Base-by-base conservation (phyloP, 1,140 invertebrate species). In the Anastrepha ludens region DNA sequence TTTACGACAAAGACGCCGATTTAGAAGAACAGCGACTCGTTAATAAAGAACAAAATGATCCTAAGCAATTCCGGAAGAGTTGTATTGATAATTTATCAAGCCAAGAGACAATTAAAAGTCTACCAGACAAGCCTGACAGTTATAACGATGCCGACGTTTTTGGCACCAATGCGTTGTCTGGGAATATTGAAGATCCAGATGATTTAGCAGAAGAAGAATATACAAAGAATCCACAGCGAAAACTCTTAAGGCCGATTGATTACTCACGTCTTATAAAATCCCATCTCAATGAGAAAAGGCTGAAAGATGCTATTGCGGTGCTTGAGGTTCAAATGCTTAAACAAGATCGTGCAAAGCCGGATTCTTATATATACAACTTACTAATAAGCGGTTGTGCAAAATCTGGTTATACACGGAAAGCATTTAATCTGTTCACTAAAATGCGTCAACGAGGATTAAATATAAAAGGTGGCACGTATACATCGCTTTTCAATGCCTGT, bases 401-500 rank as follows among this genome's bases (percentile, higher is more conserved):
- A 88, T 95, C 96, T 6, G 98, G 98, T 2, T 97, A 97, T 90
- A 95, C 97, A 55, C 96, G 97, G 90, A 97, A 97, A 93, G 97
- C 97, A 39, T 98, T 98, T 91, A 95, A 95, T 88, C 92, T 98
- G 1, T 98, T 95, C 90, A 97, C 96, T 90, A 94, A 96, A 90
- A 97, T 98, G 96, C 98, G 97, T 92, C 95, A 96, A 90, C 91
- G 96, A 65, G 95, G 94, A 0, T 91, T 98, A 0, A 94, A 94
- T 89, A 95, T 96, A 1, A 96, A 95, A 59, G 94, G 94, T 0
- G 95, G 96, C 11, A 96, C 96, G 9, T 98, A 98, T 90, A 98
- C 97, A 15, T 96, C 96, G 87, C 93, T 99, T 17, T 97, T 99
- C 91, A 97, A 98, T 94, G 96, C 97, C 9, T 98, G 98, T 94